phyloP scores from a whole-genome alignment of 2,113 vertebrate genomes.

The Euleptes europaea region DNA sequence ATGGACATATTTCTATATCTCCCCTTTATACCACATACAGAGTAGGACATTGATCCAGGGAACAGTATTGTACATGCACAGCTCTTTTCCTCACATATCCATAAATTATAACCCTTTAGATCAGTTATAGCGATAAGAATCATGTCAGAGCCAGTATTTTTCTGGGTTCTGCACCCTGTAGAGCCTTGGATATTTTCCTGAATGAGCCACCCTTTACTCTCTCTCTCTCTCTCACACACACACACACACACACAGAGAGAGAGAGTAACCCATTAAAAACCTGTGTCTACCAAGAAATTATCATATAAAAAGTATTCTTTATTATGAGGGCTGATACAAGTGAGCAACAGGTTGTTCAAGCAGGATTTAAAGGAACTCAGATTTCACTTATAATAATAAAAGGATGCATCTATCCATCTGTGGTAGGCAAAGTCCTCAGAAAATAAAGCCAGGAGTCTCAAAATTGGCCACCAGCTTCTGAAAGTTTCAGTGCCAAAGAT shows the following conservation, averaged over 20 bases:
- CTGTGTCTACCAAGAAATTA: background rate
- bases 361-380: rapidly evolving
- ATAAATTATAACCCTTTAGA: background rate
- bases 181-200: background rate
- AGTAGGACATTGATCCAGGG: background rate
- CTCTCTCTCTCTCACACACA: background rate
- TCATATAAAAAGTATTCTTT: background rate
- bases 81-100: background rate
- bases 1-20: background rate
- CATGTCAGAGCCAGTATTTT: background rate
- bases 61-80: background rate
- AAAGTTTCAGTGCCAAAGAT: no score
- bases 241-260: no score
- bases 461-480: no score
- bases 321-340: background rate
- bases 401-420: no score
- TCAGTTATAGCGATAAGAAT: background rate
- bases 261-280: background rate
- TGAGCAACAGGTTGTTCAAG: background rate
- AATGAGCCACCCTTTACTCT: background rate
- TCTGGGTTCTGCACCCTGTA: background rate
- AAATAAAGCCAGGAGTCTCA: no score
- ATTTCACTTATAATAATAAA: background rate
- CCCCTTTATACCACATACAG: background rate
- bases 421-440: no score